These are phyloP conservation scores for Lepus townsendii DNA, from an alignment of 2,797 vertebrate species.

Conservation along the genomic window DNA sequence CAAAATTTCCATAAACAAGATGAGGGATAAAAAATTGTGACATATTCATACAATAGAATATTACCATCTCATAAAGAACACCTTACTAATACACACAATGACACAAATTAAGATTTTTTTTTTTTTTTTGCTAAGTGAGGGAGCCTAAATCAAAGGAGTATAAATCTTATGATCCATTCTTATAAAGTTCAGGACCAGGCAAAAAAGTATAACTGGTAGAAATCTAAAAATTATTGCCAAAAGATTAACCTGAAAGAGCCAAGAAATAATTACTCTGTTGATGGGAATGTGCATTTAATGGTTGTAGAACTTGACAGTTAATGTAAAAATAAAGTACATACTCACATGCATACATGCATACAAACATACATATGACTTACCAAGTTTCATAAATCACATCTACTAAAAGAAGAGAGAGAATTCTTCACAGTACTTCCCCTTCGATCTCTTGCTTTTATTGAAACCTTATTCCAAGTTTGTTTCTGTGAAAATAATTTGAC, in stretches of 20 bases:
- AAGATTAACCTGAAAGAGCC: not conserved
- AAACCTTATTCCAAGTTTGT: not conserved
- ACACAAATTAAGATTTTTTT: not conserved
- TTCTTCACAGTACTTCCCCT: not conserved
- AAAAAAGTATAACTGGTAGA: not conserved
- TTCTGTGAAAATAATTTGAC: not conserved
- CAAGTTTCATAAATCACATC: not conserved
- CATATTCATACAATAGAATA: not conserved
- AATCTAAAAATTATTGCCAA: not conserved
- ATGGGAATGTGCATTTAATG: not conserved
- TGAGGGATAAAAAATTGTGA: not conserved
- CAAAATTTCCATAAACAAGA: not conserved
- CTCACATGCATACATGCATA: not conserved
- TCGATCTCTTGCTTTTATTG: not conserved
- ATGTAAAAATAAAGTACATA: not conserved
- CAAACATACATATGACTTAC: not conserved
- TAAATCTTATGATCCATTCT: not conserved
- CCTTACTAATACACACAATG: not conserved
- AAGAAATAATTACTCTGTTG: constrained; percentile 9
- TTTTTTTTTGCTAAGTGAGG: not conserved
- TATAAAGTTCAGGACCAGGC: not conserved
- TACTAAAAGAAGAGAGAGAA: not conserved
- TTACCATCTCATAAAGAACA: not conserved
- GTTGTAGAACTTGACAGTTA: not conserved
- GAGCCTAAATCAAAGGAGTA: not conserved